phyloP scores from a whole-genome alignment of 1,140 invertebrate genomes.

The Caerostris darwini region DNA sequence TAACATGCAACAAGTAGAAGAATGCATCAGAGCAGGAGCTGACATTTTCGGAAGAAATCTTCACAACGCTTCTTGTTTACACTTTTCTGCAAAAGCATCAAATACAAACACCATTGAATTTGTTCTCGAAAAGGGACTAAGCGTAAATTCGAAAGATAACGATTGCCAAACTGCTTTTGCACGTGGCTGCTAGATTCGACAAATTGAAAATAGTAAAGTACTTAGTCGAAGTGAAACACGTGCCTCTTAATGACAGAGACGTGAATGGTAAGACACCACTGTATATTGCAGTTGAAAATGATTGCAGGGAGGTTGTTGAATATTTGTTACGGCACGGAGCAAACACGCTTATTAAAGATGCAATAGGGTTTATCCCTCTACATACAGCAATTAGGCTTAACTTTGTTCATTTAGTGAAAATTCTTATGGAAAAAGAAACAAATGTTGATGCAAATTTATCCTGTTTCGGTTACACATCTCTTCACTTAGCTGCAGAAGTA shows the following conservation, averaged over 20 bases:
- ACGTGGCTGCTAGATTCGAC: background rate
- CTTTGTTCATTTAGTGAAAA: too few species aligned
- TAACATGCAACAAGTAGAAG: background rate
- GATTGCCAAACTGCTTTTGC: background rate
- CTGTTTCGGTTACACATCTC: background rate
- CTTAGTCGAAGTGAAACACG: background rate
- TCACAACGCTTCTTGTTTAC: background rate
- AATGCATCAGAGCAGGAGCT: background rate
- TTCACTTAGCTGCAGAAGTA: background rate
- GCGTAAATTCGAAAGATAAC: background rate
- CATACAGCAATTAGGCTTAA: background rate
- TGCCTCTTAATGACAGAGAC: background rate
- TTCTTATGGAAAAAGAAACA: background rate
- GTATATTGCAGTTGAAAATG: background rate
- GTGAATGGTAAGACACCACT: background rate
- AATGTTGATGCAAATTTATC: background rate
- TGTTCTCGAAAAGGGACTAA: background rate
- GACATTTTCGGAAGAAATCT: constrained; percentile 25
- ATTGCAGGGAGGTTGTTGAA: background rate
- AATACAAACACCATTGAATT: background rate
- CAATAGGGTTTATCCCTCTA: background rate
- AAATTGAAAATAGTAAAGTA: background rate
- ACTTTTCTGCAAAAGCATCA: background rate
- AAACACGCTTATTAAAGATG: background rate
- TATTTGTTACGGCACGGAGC: background rate